Evolutionary conservation across 2,113 vertebrate species (phyloP).

Genomic region (Gymnogyps californianus): DNA sequence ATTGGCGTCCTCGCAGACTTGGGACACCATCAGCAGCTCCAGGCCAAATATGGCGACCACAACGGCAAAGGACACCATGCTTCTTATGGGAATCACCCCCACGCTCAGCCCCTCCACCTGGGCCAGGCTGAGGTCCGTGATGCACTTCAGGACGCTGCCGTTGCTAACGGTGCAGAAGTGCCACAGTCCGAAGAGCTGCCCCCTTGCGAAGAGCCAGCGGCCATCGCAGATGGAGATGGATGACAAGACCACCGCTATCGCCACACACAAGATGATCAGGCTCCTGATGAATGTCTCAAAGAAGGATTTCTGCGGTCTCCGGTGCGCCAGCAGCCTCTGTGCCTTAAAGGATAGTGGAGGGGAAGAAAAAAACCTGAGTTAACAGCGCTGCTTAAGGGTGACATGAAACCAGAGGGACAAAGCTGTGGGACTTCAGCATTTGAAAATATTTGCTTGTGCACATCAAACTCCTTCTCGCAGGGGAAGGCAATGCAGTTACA

Average conservation of each 20-base stretch:
- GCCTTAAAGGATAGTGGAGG: constrained; percentile 21
- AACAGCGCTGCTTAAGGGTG: neutral
- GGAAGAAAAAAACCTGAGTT: neutral
- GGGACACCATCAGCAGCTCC: constrained; percentile 84
- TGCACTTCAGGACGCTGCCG: constrained; percentile 40
- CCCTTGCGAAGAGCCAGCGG: constrained; percentile 74
- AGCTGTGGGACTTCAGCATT: neutral
- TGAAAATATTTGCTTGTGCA: neutral
- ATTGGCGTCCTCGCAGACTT: constrained; percentile 73
- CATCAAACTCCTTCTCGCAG: neutral
- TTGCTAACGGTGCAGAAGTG: constrained; percentile 71
- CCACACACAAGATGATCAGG: constrained; percentile 76
- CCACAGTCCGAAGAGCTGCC: constrained; percentile 79
- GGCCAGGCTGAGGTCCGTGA: constrained; percentile 65
- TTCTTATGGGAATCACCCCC: constrained; percentile 69
- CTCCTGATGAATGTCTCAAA: constrained; percentile 75
- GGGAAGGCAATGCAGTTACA: neutral
- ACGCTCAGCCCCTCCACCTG: constrained; percentile 57
- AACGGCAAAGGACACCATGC: constrained; percentile 68
- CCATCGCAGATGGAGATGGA: constrained; percentile 82
- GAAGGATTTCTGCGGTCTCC: constrained; percentile 56
- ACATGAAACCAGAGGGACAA: neutral
- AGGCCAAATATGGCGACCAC: constrained; percentile 82
- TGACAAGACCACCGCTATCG: constrained; percentile 74
- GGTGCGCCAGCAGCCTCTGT: neutral